Evolutionary conservation across 2,888 invertebrate species (phyloP).

Genomic region (Chydorus sphaericus): DNA sequence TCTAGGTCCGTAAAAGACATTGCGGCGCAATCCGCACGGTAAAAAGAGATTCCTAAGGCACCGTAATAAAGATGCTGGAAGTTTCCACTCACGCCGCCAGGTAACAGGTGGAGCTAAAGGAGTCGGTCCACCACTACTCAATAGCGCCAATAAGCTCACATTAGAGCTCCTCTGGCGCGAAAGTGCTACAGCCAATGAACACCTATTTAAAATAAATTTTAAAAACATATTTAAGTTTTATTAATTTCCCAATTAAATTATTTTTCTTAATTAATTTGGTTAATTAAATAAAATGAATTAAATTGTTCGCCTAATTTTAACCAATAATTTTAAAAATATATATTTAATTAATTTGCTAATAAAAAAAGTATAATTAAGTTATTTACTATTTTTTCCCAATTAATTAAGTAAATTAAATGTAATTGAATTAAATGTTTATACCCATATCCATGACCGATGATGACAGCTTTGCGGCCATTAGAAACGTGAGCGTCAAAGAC

Average conservation of each 20-base stretch:
- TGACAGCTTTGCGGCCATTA: conserved; percentile 38
- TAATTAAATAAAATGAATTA: too few species aligned
- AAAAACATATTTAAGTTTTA: not conserved
- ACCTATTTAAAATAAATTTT: conserved; percentile 36
- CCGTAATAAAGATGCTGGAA: not conserved
- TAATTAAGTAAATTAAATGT: too few species aligned
- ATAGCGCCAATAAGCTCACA: conserved; percentile 44
- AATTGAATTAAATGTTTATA: too few species aligned
- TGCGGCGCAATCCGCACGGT: conserved; percentile 1
- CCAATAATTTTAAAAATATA: too few species aligned
- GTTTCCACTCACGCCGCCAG: not conserved
- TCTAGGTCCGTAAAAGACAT: conserved; percentile 5
- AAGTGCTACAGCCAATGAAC: conserved; percentile 45
- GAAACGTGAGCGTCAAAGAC: conserved; percentile 46
- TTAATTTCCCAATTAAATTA: not conserved
- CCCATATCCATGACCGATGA: conserved; percentile 55
- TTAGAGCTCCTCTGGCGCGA: conserved; percentile 40
- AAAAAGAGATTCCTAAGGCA: not conserved
- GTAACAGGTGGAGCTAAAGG: conserved; percentile 40
- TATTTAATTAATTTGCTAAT: too few species aligned
- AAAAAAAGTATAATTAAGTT: too few species aligned
- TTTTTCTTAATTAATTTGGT: not conserved
- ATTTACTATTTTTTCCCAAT: too few species aligned
- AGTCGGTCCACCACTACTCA: conserved; percentile 51
- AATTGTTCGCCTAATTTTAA: too few species aligned